These are phyloP conservation scores for Ophion slaviceki DNA, from an alignment of 2,888 invertebrate genomes.

Conservation along the genomic window DNA sequence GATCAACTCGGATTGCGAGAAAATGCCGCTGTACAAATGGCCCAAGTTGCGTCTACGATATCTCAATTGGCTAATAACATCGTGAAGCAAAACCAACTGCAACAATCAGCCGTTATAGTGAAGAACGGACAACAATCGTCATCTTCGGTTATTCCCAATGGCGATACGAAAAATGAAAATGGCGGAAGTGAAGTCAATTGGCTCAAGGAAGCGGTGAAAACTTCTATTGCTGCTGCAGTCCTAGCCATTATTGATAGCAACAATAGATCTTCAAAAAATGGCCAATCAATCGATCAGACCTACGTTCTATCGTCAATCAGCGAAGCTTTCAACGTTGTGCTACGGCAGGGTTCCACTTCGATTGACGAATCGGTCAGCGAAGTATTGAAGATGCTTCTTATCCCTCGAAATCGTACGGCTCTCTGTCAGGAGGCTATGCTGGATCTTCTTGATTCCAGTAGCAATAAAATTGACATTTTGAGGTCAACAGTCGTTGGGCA, in stretches of 20 bases:
- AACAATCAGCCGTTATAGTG: constrained; percentile 44
- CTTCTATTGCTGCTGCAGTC: constrained; percentile 78
- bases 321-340: constrained; percentile 78
- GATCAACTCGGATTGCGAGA: constrained; percentile 82
- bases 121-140: constrained; percentile 71
- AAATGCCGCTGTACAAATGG: constrained; percentile 82
- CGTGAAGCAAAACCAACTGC: constrained; percentile 70
- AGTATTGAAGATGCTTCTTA: constrained; percentile 76
- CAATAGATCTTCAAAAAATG: constrained; percentile 56
- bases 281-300: constrained; percentile 70
- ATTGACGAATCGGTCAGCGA: constrained; percentile 77
- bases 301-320: constrained; percentile 78
- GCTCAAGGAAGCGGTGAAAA: constrained; percentile 74
- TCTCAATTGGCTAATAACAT: constrained; percentile 80
- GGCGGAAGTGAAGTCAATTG: constrained; percentile 67
- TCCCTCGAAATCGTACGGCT: constrained; percentile 76
- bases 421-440: constrained; percentile 77
- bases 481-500: constrained; percentile 85
- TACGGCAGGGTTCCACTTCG: constrained; percentile 70
- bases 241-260: constrained; percentile 72
- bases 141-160: constrained; percentile 43
- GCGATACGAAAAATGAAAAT: constrained; percentile 55
- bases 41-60: constrained; percentile 82
- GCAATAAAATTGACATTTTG: constrained; percentile 87
- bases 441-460: constrained; percentile 75